Evolutionary conservation across 2,113 vertebrate genomes (phyloP).

Genomic region (Lichenostomus cassidix): DNA sequence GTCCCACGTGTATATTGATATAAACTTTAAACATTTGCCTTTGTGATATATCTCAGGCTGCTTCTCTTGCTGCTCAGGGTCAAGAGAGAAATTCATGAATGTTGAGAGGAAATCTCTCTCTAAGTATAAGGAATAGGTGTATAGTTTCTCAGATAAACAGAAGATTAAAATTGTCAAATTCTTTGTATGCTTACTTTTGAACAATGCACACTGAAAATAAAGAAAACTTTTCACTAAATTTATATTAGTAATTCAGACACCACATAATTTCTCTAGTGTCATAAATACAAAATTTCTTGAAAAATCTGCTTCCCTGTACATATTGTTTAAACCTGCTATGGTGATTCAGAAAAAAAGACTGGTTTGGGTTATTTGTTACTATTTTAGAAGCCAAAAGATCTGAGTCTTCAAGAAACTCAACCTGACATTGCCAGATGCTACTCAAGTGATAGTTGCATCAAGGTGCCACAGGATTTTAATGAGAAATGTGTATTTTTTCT

Average conservation of each 20-base stretch:
- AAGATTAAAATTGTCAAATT: neutral
- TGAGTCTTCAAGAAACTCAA: neutral
- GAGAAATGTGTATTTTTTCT: neutral
- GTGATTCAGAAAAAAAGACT: neutral
- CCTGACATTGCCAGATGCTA: neutral
- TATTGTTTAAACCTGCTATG: neutral
- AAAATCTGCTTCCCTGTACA: neutral
- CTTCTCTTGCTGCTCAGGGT: slow-evolving; percentile 59
- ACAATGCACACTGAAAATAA: neutral
- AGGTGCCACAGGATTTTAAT: neutral
- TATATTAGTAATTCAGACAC: neutral
- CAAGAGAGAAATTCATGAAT: slow-evolving; percentile 64
- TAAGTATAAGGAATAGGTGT: slow-evolving; percentile 1
- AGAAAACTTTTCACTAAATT: neutral
- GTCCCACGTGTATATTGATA: slow-evolving; percentile 73
- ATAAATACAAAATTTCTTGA: neutral
- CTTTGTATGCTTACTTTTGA: slow-evolving; percentile 19
- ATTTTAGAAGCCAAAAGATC: neutral
- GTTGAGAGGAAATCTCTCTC: slow-evolving; percentile 48
- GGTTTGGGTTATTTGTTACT: neutral
- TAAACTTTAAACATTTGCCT: slow-evolving; percentile 72
- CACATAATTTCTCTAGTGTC: neutral
- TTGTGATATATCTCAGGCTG: slow-evolving; percentile 71
- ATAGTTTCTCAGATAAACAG: slow-evolving; percentile 33
- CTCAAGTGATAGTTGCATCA: neutral